Evolutionary conservation across 2,797 vertebrate species (phyloP).

Genomic region (Trematomus bernacchii): DNA sequence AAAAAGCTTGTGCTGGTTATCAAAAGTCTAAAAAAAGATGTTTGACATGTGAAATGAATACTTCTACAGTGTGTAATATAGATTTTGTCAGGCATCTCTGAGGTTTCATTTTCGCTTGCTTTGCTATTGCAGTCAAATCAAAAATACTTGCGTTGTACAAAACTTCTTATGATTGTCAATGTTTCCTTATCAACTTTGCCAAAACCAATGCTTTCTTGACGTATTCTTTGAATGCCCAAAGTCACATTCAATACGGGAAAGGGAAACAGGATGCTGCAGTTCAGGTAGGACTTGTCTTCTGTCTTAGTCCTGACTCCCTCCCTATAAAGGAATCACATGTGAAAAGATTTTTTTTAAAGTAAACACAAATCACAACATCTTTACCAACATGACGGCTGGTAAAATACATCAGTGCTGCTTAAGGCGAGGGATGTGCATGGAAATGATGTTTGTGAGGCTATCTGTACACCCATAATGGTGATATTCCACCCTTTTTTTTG

Average conservation of each 20-base stretch:
- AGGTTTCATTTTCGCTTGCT: no score
- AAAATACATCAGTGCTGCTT: not conserved
- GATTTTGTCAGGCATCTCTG: no score
- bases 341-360: conserved; percentile 10
- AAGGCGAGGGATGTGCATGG: conserved; percentile 9
- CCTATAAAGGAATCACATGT: conserved; percentile 35
- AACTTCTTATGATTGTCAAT: no score
- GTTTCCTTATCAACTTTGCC: no score
- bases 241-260: not conserved
- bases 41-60: no score
- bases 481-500: conserved; percentile 13
- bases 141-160: no score
- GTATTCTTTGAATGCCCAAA: no score
- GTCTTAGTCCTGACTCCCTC: conserved; percentile 16
- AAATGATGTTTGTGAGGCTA: conserved; percentile 2
- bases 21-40: no score
- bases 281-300: conserved; percentile 41
- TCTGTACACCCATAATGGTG: not conserved
- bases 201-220: no score
- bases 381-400: conserved; percentile 13
- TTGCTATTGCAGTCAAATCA: no score
- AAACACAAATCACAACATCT: conserved; percentile 14
- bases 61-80: no score
- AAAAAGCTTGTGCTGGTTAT: not conserved
- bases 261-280: conserved; percentile 57